A percentile compares a stretch with the other conserved stretches of the same genome.
These are phyloP conservation scores for Neodiprion virginianus DNA, from an alignment of 1,140 invertebrate species.

Conservation along the genomic window DNA sequence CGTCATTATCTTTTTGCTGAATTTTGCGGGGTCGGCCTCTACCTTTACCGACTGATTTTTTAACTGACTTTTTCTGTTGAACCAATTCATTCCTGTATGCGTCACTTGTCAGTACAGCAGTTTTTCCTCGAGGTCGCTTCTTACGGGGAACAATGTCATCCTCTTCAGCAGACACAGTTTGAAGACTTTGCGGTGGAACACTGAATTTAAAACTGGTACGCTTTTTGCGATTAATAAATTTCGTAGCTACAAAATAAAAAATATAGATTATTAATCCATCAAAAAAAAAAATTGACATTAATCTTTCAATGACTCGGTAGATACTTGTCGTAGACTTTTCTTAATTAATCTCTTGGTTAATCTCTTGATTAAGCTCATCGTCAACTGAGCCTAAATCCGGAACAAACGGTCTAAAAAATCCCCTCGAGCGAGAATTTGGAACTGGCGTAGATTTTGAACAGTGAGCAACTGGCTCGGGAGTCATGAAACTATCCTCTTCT, in stretches of 20 bases:
- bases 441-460: neutral
- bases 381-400: neutral
- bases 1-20: neutral
- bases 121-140: constrained; percentile 43
- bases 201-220: neutral
- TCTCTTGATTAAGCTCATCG: constrained; percentile 1
- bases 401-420: constrained; percentile 8
- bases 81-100: constrained; percentile 43
- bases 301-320: too few species aligned
- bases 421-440: neutral
- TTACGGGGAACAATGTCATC: constrained; percentile 22
- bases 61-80: constrained; percentile 28
- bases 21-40: constrained; percentile 10
- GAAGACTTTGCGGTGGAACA: constrained; percentile 3
- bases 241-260: constrained; percentile 1
- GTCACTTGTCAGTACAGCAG: constrained; percentile 40
- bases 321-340: too few species aligned
- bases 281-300: neutral
- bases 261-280: constrained; percentile 6
- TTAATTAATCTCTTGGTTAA: neutral
- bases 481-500: constrained; percentile 9
- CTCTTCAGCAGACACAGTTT: constrained; percentile 7
- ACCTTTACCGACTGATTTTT: constrained; percentile 2
- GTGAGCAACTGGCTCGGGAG: constrained; percentile 5
- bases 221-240: constrained; percentile 12